These are phyloP conservation scores for Apamea epomidion DNA, from an alignment of 2,888 invertebrate genomes.

Conservation along the genomic window DNA sequence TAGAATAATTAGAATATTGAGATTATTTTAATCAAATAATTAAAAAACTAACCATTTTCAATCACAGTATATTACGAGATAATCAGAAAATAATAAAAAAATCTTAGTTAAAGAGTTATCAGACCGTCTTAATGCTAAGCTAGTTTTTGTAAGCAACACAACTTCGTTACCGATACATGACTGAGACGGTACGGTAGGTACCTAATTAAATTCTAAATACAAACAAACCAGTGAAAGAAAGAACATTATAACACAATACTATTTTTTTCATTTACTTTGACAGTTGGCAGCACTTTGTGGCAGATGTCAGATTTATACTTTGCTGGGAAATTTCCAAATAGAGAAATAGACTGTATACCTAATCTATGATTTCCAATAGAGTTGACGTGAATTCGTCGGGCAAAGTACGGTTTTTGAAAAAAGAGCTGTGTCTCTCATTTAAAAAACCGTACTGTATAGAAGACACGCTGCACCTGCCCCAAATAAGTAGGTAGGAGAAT, in stretches of 20 bases:
- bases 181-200: neutral
- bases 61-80: neutral
- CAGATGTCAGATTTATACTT: no score
- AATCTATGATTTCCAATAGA: no score
- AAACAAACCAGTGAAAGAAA: neutral
- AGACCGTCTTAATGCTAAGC: neutral
- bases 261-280: neutral
- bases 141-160: conserved; percentile 3
- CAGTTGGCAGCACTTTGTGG: neutral
- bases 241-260: neutral
- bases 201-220: neutral
- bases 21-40: neutral
- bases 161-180: neutral
- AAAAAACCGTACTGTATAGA: no score
- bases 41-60: conserved; percentile 9
- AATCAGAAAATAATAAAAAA: neutral
- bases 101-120: neutral
- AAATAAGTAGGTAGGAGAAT: no score
- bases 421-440: no score
- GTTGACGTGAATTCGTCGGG: no score
- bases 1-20: neutral
- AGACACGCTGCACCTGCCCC: no score
- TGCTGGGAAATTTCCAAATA: no score
- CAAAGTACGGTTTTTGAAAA: no score
- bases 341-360: no score